Evolutionary conservation across 2,113 vertebrate genomes (phyloP).

Genomic region (Corydoras maculifer): DNA sequence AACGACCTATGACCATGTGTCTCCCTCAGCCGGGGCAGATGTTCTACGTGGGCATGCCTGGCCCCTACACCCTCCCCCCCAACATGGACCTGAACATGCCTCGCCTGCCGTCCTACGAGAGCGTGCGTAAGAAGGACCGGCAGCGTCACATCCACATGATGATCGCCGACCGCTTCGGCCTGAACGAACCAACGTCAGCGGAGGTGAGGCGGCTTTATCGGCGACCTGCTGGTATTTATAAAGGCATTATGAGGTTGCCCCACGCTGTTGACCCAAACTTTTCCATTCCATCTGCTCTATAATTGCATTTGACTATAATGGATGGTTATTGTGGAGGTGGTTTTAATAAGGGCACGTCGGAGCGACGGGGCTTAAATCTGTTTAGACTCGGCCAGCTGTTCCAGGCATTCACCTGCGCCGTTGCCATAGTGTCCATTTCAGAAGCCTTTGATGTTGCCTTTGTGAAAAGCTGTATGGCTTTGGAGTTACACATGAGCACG

Average conservation of each 20-base stretch:
- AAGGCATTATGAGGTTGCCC: no score
- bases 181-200: constrained; percentile 63
- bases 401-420: constrained; percentile 28
- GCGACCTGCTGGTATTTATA: no score
- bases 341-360: neutral
- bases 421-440: constrained; percentile 36
- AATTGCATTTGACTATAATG: neutral
- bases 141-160: constrained; percentile 78
- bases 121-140: constrained; percentile 71
- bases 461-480: constrained; percentile 49
- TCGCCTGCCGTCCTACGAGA: constrained; percentile 71
- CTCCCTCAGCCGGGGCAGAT: constrained; percentile 58
- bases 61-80: constrained; percentile 65
- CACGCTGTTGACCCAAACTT: no score
- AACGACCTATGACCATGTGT: neutral
- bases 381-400: constrained; percentile 38
- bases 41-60: constrained; percentile 66
- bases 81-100: constrained; percentile 58
- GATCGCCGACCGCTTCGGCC: constrained; percentile 71
- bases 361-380: no score
- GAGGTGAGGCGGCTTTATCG: constrained; percentile 58
- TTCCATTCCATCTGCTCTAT: no score
- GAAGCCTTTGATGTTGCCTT: constrained; percentile 55
- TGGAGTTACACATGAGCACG: constrained; percentile 52
- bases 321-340: neutral